Evolutionary conservation across 2,888 invertebrate species (phyloP).

Genomic region (Leptarthrus brevirostris): DNA sequence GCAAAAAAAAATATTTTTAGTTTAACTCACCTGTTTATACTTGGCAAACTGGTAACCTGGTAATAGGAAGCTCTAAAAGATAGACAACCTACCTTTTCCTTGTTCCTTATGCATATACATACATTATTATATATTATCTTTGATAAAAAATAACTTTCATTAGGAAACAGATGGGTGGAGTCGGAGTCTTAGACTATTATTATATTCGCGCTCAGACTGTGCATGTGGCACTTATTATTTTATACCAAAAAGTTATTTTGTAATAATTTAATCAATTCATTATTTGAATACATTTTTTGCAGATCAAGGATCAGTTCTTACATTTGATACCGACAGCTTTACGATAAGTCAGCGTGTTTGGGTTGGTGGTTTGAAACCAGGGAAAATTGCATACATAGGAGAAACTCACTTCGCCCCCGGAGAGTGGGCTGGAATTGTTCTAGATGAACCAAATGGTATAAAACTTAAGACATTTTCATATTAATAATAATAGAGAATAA

Average conservation of each 20-base stretch:
- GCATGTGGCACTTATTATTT: not conserved
- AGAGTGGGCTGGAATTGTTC: constrained; percentile 97
- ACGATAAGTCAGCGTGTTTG: constrained; percentile 95
- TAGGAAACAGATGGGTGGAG: constrained; percentile 66
- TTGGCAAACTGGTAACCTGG: no score
- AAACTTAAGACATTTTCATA: not conserved
- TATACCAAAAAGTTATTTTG: not conserved
- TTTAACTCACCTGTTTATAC: no score
- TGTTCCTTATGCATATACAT: no score
- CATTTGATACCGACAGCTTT: constrained; percentile 95
- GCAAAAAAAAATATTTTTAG: no score
- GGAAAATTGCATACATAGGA: constrained; percentile 86
- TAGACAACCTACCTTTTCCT: no score
- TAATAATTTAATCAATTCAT: not conserved
- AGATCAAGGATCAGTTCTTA: constrained; percentile 84
- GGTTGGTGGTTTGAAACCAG: constrained; percentile 92
- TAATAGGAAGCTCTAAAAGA: no score
- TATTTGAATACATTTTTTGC: no score
- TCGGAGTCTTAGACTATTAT: constrained; percentile 65
- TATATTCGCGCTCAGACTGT: not conserved
- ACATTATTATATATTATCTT: no score
- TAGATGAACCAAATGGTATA: constrained; percentile 90
- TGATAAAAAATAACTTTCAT: constrained; percentile 63
- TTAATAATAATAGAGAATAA: not conserved
- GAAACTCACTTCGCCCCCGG: constrained; percentile 98